phyloP scores from a whole-genome alignment of 2,888 invertebrate genomes.

The Atherix ibis region DNA sequence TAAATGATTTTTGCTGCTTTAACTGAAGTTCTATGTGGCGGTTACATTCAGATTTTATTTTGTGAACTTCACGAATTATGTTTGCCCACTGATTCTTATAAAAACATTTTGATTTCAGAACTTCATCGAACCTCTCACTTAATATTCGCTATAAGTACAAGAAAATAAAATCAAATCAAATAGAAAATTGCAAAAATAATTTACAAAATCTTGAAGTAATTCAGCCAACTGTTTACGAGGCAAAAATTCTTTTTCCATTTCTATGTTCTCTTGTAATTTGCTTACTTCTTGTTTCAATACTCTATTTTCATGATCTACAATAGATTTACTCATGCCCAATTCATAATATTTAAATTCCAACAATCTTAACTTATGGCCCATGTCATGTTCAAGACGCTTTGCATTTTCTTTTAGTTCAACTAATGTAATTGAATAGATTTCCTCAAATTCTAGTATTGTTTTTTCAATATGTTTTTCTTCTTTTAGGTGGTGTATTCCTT shows the following conservation, averaged over 20 bases:
- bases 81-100: conserved; percentile 64
- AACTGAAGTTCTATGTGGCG: conserved; percentile 9
- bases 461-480: conserved; percentile 29
- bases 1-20: conserved; percentile 4
- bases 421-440: conserved; percentile 41
- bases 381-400: conserved; percentile 41
- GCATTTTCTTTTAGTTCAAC: conserved; percentile 42
- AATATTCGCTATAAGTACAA: conserved; percentile 42
- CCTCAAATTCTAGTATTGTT: conserved; percentile 42
- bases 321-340: conserved; percentile 28
- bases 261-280: conserved; percentile 20
- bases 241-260: conserved; percentile 39
- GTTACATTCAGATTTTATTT: conserved; percentile 30
- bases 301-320: conserved; percentile 32
- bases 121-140: conserved; percentile 47
- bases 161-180: conserved; percentile 6
- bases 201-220: conserved; percentile 49
- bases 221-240: conserved; percentile 50
- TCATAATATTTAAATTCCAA: conserved; percentile 36
- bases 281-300: conserved; percentile 18
- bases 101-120: conserved; percentile 49
- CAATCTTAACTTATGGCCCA: conserved; percentile 36
- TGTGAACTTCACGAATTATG: conserved; percentile 50
- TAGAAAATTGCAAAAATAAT: conserved; percentile 12
- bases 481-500: conserved; percentile 8